Evolutionary conservation across 2,113 vertebrate genomes (phyloP).

Genomic region (Daboia siamensis): DNA sequence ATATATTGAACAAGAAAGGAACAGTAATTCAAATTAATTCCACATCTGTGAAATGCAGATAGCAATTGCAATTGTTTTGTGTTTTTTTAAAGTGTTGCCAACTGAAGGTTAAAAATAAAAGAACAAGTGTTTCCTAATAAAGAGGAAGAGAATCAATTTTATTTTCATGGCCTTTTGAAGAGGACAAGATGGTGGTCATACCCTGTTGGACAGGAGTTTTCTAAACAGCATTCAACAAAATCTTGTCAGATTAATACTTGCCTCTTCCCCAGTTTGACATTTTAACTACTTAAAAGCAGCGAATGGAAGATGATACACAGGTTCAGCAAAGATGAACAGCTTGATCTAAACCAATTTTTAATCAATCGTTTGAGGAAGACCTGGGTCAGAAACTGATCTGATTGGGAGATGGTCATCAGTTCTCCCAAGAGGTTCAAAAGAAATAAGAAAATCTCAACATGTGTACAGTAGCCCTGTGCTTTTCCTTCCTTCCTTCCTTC

Average conservation of each 20-base stretch:
- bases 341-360: neutral
- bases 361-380: neutral
- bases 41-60: neutral
- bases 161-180: neutral
- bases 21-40: constrained; percentile 1
- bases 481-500: neutral
- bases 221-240: neutral
- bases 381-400: neutral
- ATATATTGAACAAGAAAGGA: fast-evolving
- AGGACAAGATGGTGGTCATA: neutral
- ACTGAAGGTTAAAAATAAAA: neutral
- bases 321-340: neutral
- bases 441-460: neutral
- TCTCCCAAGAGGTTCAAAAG: neutral
- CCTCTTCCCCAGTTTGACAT: neutral
- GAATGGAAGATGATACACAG: neutral
- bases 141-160: neutral
- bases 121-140: neutral
- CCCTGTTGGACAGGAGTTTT: neutral
- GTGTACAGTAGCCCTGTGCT: neutral
- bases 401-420: neutral
- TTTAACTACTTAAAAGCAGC: neutral
- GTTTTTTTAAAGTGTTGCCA: neutral
- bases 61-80: neutral
- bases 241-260: neutral